Conservation (phyloP, 2,888 invertebrate genomes). For the Chalcis sispes region DNA sequence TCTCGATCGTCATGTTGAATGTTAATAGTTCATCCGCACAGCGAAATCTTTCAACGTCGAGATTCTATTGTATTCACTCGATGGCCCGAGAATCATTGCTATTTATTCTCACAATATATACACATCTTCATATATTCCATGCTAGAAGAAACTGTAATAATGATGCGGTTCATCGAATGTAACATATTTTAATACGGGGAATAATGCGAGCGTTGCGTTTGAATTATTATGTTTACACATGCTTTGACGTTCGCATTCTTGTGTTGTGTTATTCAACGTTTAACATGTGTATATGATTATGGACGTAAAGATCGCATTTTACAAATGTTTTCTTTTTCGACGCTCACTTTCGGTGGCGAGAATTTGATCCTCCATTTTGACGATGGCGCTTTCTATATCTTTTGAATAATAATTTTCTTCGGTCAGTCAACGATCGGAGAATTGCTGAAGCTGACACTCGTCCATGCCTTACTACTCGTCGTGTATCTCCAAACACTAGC, state of each 20-base stretch:
- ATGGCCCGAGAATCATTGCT: constrained; percentile 43
- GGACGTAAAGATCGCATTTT: constrained; percentile 57
- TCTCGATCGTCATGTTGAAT: constrained; percentile 28
- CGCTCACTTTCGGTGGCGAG: constrained; percentile 49
- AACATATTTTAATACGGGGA: constrained; percentile 30
- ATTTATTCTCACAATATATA: constrained; percentile 50
- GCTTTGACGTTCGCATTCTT: constrained; percentile 38
- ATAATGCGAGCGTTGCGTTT: constrained; percentile 33
- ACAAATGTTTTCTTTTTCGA: constrained; percentile 46
- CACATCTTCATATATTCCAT: constrained; percentile 54
- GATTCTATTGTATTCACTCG: constrained; percentile 34
- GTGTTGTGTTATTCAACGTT: constrained; percentile 8
- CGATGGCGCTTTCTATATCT: constrained; percentile 36
- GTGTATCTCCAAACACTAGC: constrained; percentile 40
- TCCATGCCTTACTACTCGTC: constrained; percentile 45
- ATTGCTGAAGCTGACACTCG: constrained; percentile 50
- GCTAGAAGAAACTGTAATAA: constrained; percentile 41
- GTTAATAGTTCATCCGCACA: constrained; percentile 44
- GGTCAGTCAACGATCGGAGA: constrained; percentile 50
- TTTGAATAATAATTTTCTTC: constrained; percentile 43
- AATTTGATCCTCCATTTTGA: constrained; percentile 51
- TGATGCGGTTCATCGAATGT: constrained; percentile 47
- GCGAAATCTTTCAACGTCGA: constrained; percentile 41
- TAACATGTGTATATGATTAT: constrained; percentile 40
- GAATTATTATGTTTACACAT: constrained; percentile 26